A percentile compares a stretch with the other conserved stretches of the same genome.
phyloP scores from a whole-genome alignment of 1,140 invertebrate genomes.

The Eriosoma lanigerum region DNA sequence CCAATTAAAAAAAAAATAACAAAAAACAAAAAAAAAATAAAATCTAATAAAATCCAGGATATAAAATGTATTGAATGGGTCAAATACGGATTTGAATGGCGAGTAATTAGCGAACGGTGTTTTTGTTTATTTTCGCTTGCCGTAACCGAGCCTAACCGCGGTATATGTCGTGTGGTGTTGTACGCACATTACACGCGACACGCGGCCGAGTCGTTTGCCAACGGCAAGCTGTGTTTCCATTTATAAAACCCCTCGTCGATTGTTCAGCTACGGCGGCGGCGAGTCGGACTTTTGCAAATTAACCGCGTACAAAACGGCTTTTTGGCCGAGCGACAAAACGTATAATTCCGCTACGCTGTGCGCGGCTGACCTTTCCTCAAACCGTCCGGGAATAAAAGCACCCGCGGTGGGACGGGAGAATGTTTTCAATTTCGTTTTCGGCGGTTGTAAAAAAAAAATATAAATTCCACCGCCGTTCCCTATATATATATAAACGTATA shows the following conservation, averaged over 20 bases:
- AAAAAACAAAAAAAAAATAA: no score
- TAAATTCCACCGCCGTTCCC: background rate
- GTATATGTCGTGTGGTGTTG: no score
- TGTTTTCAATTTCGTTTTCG: slow-evolving; percentile 32
- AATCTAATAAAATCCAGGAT: no score
- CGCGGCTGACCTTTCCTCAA: slow-evolving; percentile 23
- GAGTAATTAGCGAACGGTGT: no score
- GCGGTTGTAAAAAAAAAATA: slow-evolving; percentile 1
- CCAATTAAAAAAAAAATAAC: no score
- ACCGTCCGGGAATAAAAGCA: background rate
- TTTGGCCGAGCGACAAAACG: background rate
- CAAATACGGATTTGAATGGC: no score
- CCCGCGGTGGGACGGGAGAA: background rate
- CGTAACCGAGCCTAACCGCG: no score
- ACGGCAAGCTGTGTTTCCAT: slow-evolving; percentile 10
- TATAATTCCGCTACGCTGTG: background rate
- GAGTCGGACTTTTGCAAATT: slow-evolving; percentile 34
- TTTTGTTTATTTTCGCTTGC: no score
- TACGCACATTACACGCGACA: no score
- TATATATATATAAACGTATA: background rate
- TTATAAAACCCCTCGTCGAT: slow-evolving; percentile 3
- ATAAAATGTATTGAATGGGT: no score
- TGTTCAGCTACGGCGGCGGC: slow-evolving; percentile 16
- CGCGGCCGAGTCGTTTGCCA: slow-evolving; percentile 1
- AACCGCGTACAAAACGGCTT: slow-evolving; percentile 47